These are phyloP conservation scores for Platycheirus albimanus DNA, from an alignment of 2,888 invertebrate genomes.

Conservation along the genomic window DNA sequence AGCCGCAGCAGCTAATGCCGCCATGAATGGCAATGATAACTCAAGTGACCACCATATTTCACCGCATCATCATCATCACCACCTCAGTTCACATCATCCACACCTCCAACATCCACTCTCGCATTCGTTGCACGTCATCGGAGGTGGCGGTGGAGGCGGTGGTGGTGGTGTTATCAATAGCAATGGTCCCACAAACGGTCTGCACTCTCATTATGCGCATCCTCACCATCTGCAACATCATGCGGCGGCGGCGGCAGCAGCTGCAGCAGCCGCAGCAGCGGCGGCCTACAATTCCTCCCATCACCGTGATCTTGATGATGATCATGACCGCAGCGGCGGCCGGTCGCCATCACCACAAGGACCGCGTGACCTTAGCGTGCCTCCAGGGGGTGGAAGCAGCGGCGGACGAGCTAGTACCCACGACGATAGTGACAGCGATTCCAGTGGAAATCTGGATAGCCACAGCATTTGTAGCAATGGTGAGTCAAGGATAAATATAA, in stretches of 20 bases:
- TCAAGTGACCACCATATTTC: constrained; percentile 74
- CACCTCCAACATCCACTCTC: constrained; percentile 78
- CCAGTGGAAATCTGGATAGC: constrained; percentile 80
- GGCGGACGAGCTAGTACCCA: constrained; percentile 81
- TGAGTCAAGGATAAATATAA: constrained; percentile 67
- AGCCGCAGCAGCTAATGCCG: constrained; percentile 72
- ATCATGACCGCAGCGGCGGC: constrained; percentile 79
- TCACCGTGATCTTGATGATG: constrained; percentile 78
- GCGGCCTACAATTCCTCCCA: constrained; percentile 74
- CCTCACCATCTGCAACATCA: constrained; percentile 70
- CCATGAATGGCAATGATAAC: constrained; percentile 70
- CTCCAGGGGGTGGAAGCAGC: constrained; percentile 75
- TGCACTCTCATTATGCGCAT: constrained; percentile 68
- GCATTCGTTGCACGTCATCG: constrained; percentile 68
- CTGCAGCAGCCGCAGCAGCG: constrained; percentile 77
- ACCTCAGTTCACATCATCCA: constrained; percentile 71
- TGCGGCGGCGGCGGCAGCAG: constrained; percentile 77
- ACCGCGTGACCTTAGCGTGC: constrained; percentile 77
- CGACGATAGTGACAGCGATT: constrained; percentile 83
- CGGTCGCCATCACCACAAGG: constrained; percentile 82
- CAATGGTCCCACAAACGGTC: constrained; percentile 67
- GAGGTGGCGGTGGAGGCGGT: constrained; percentile 40
- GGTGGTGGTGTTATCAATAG: constrained; percentile 46
- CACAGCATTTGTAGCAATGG: constrained; percentile 77
- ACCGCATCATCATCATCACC: constrained; percentile 73